Base-by-base conservation (phyloP, 1,140 invertebrate species). In the Neocloeon triangulifer region DNA sequence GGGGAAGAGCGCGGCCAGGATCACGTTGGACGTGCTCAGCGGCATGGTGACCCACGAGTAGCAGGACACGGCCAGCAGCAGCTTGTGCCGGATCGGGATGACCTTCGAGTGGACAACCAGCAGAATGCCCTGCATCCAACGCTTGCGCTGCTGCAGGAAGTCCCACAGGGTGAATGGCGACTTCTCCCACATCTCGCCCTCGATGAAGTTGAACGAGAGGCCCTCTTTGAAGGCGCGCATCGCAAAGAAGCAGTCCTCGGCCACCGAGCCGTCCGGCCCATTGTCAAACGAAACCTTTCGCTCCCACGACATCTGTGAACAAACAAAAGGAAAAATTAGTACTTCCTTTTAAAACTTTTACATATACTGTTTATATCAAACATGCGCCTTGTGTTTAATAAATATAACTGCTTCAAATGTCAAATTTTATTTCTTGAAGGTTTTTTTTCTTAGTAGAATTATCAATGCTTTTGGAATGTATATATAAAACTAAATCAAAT, bases 111-210 rank as follows among this genome's bases (percentile, higher is more conserved):
- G 85, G 10, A 94, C 82, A 1, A 94, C 89, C 35, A 96, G 62
- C 15, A 85, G 67, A 39, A 96, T 96, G 43, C 91, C 92, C 58
- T 92, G 82, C 28, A 96, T 63, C 92, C 92, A 97, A 19, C 91
- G 66, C 51, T 94, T 94, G 33, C 91, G 62, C 51, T 96, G 91
- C 50, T 92, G 85, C 23, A 96, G 64, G 47, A 94, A 92, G 51
- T 97, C 91, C 62, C 75, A 75, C 2, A 92, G 52, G 1, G 84
- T 86, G 47, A 96, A 97, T 5, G 91, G 89, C 12, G 82, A 89
- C 48, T 95, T 92, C 50, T 96, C 89, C 73, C 84, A 86, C 88
- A 95, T 94, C 56, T 94, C 88, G 13, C 89, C 86, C 48, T 92
- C 85, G 37, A 94, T 69, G 52, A 91, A 92, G 45, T 86, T 84